Conservation (phyloP, 2,888 invertebrate species). For the Pyrrhosoma nymphula region DNA sequence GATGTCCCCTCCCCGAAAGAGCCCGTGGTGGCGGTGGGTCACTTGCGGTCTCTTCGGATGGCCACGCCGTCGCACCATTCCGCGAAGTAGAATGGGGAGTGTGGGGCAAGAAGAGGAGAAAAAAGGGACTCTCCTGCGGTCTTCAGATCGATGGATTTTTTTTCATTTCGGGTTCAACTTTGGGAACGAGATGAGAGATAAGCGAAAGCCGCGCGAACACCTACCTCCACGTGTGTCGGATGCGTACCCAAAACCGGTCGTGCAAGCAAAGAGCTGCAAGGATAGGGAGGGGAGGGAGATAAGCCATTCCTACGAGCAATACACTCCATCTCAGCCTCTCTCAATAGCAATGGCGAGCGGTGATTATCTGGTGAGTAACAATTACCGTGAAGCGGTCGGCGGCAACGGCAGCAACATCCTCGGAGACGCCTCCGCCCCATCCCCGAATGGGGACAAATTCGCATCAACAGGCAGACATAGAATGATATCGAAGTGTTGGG, state of each 20-base stretch:
- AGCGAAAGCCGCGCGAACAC: background rate
- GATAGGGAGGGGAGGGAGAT: background rate
- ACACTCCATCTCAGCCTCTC: background rate
- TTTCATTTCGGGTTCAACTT: slow-evolving; percentile 16
- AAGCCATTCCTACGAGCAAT: slow-evolving; percentile 12
- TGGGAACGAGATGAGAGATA: slow-evolving; percentile 22
- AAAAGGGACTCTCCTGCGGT: background rate
- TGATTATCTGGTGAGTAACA: background rate
- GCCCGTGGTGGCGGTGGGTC: slow-evolving; percentile 17
- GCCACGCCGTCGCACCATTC: slow-evolving; percentile 1
- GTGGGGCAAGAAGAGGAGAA: background rate
- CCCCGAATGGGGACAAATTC: background rate
- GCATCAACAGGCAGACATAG: background rate
- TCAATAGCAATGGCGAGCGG: background rate
- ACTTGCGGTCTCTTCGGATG: slow-evolving; percentile 26
- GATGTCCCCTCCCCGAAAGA: background rate
- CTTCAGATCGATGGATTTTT: background rate
- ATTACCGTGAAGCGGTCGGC: background rate
- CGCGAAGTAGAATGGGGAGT: background rate
- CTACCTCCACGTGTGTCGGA: slow-evolving; percentile 9
- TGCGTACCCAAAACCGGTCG: slow-evolving; percentile 49
- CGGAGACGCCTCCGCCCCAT: background rate
- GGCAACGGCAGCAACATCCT: background rate
- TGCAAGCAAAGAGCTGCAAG: background rate
- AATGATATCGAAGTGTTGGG: background rate